Evolutionary conservation across 2,888 invertebrate genomes (phyloP).

Genomic region (Furcula furcula): DNA sequence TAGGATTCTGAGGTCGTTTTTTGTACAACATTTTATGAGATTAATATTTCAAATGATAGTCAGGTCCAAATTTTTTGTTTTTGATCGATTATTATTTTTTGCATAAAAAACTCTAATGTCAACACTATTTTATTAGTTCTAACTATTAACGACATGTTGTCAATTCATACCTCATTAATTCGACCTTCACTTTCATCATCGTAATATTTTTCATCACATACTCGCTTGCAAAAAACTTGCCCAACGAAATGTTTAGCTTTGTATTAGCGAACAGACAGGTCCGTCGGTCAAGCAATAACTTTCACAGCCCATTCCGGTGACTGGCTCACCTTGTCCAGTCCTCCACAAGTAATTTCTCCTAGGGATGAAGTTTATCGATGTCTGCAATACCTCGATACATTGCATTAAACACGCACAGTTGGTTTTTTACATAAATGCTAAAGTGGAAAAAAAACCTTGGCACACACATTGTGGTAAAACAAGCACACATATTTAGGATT

Average conservation of each 20-base stretch:
- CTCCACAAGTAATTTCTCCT: constrained; percentile 66
- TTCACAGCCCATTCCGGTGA: constrained; percentile 63
- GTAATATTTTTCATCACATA: constrained; percentile 19
- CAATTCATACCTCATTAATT: constrained; percentile 7
- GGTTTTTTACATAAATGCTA: no score
- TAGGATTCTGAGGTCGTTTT: no score
- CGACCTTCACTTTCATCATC: constrained; percentile 27
- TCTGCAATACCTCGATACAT: not conserved
- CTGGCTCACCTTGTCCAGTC: constrained; percentile 62
- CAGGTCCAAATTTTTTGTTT: no score
- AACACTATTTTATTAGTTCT: constrained; percentile 4
- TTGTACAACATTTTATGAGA: no score
- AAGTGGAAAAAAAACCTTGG: no score
- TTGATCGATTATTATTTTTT: no score
- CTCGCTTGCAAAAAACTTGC: constrained; percentile 19
- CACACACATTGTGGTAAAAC: no score
- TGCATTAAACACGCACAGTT: no score
- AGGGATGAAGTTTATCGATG: constrained; percentile 18
- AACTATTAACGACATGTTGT: constrained; percentile 4
- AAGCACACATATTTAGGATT: no score
- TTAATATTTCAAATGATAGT: no score
- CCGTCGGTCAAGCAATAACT: constrained; percentile 55
- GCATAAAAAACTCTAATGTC: no score
- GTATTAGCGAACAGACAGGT: constrained; percentile 27
- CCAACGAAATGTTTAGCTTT: constrained; percentile 28